Base-by-base conservation (phyloP, 2,888 invertebrate genomes). In the Fragum sueziense region DNA sequence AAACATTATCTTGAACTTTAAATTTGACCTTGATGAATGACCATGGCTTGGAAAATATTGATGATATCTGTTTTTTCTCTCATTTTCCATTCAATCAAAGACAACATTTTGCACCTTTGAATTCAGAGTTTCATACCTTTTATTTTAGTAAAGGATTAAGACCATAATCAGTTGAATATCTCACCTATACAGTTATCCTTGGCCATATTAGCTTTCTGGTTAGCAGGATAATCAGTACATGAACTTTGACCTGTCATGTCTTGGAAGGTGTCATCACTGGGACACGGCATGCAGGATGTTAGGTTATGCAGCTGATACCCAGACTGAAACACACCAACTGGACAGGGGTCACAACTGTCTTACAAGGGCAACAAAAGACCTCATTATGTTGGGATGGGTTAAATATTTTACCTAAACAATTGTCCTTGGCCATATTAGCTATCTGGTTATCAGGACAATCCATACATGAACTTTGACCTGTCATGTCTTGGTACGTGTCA, bases 331-430 rank as follows among this genome's bases (percentile, higher is more conserved):
- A 41, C 27, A 25, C 65, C 65, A 41, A 41, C 11, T 9, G 22
- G 1, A 57, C 74, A 74, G 7, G 34, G n/a, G 1, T 31, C 29
- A 61, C 74, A 74, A 4, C n/a, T 74, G n/a, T 27, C 3, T 9
- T 57, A n/a, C 47, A 3, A n/a, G 47, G 47, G 1, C 47, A 6
- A 20, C 6, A 47, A 47, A 47, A 47, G 47, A 1, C 22, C 22
- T 2, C 2, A 54, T 22, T 54, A 6, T 54, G 54, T n/a, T 2
- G 22, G n/a, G 22, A 54, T 22, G 54, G 54, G 54, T 54, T 54
- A 54, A 54, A 54, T 20, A 22, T 20, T 52, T 52, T 52, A 65
- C 65, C n/a, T 65, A 34, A 41, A 65, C 65, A 65, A 20, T 34
- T 22, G 9, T 11, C 17, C 51, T 51, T 67, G 22, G 33, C 22